Evolutionary conservation across 2,797 vertebrate genomes (phyloP), one percentile per base, ranked within the genome.

Genomic region (Poliocrania exsul): DNA sequence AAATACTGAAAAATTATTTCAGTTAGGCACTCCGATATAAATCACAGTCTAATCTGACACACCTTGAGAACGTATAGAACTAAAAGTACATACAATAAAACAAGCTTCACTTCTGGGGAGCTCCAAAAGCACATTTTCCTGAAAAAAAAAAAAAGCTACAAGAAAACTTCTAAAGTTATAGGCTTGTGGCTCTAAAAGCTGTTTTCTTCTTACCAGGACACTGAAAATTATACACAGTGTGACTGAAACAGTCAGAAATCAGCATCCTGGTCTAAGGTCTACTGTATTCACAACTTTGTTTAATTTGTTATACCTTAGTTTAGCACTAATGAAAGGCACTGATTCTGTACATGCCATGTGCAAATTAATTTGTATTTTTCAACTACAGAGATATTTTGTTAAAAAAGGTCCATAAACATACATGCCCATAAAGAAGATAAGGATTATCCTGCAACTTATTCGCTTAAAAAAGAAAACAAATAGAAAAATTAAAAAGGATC

Each of bases 1-100:
- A 95, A 91, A 70, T 64, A 71, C 9, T 12, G 18, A 56, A 88
- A 33, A 66, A 85, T 53, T 80, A 40, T 82, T 70, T 87, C 49
- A 73, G 10, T 62, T 75, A 47, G 12, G 9, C 13, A 60, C 20
- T 40, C 16, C 51, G 16, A 65, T 51, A 88, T 81, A 85, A 78
- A 69, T 51, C 56, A 46, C 23, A 84, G 20, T 23, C 26, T 89
- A 84, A 62, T 79, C 25, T 53, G 25, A 54, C 44, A 82, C 4
- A 44, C 8, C 20, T 80, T 49, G 42, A 86, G 79, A 87, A 79
- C 54, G 3, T 35, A 50, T 29, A 73, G 17, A 46, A 26, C 18
- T 37, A 82, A 38, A 7, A 44, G 31, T 12, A 90, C 7, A 58
- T 42, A 66, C 82, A 51, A 11, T 7, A 16, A 49, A 66, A 61